phyloP scores from a whole-genome alignment of 2,113 vertebrate species.

The Axis porcinus region DNA sequence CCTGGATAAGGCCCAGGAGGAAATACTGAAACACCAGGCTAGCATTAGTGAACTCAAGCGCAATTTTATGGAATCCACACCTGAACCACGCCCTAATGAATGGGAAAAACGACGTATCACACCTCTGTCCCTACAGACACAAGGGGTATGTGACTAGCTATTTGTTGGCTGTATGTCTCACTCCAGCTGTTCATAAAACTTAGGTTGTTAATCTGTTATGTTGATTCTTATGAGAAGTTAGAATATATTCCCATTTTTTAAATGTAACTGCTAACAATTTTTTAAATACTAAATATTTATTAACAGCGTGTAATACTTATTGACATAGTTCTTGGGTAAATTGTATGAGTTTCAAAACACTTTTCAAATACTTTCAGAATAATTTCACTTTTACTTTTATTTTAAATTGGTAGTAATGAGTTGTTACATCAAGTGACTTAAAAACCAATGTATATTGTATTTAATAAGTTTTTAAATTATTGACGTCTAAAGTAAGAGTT shows the following conservation, averaged over 20 bases:
- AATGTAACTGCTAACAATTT: slow-evolving; percentile 53
- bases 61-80: slow-evolving; percentile 99
- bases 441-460: neutral
- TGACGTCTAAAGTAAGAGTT: slow-evolving; percentile 22
- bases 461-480: neutral
- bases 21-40: slow-evolving; percentile 99
- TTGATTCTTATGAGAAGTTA: slow-evolving; percentile 34
- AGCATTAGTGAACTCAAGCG: slow-evolving; percentile 99
- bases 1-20: slow-evolving; percentile 99
- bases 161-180: slow-evolving; percentile 67
- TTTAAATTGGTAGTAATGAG: neutral
- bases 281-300: slow-evolving; percentile 74
- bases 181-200: slow-evolving; percentile 31
- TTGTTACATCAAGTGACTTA: neutral
- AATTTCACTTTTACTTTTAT: too few relatives aligned
- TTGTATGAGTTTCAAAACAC: slow-evolving; percentile 22
- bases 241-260: neutral
- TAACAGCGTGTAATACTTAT: slow-evolving; percentile 67
- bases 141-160: slow-evolving; percentile 91
- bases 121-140: slow-evolving; percentile 89
- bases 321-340: slow-evolving; percentile 25
- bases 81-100: slow-evolving; percentile 95
- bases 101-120: slow-evolving; percentile 99
- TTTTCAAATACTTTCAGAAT: slow-evolving; percentile 40
- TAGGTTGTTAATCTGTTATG: slow-evolving; percentile 28